Percentiles rank a stretch among this genome's conserved stretches.
These are phyloP conservation scores for Fulica atra DNA, from an alignment of 2,113 vertebrate genomes.

Conservation along the genomic window DNA sequence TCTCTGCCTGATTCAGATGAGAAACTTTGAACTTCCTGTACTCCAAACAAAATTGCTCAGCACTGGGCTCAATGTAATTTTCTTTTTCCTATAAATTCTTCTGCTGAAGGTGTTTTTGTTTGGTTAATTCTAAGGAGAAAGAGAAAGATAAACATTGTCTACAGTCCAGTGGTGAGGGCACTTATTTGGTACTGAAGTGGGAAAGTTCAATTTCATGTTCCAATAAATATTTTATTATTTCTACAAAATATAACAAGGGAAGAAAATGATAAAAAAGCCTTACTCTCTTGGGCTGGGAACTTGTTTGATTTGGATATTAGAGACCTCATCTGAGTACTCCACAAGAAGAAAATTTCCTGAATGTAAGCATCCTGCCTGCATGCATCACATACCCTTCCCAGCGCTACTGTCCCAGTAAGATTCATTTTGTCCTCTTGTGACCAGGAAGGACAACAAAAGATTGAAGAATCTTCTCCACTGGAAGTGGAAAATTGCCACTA, in stretches of 20 bases:
- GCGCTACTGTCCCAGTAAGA: fast-evolving
- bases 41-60: background rate
- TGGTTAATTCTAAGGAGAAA: background rate
- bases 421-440: background rate
- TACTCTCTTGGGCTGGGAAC: background rate
- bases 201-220: background rate
- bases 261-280: background rate
- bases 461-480: background rate
- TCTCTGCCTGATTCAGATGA: background rate
- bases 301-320: background rate
- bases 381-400: fast-evolving
- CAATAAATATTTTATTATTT: background rate
- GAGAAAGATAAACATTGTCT: background rate
- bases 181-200: background rate
- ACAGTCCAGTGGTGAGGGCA: background rate
- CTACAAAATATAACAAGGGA: background rate
- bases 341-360: background rate
- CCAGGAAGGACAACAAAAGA: background rate
- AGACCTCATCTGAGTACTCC: background rate
- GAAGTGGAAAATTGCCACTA: background rate
- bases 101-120: background rate
- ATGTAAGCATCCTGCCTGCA: background rate
- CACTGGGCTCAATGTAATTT: background rate
- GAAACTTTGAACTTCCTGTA: background rate
- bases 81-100: background rate